These are phyloP conservation scores for Cinara cedri DNA, from an alignment of 2,888 invertebrate genomes.

Conservation along the genomic window DNA sequence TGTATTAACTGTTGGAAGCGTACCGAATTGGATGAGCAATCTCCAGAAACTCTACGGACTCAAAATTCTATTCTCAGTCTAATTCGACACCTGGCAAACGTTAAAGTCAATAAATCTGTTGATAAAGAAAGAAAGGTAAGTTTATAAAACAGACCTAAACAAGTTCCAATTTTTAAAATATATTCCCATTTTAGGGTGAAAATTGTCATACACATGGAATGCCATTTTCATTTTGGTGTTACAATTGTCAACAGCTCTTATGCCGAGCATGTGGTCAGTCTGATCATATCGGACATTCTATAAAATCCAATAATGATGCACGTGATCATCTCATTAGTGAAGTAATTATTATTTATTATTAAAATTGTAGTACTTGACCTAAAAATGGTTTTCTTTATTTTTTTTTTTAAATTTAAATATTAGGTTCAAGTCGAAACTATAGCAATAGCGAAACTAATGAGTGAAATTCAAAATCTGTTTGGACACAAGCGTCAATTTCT, in stretches of 20 bases:
- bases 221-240: slow-evolving; percentile 76
- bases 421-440: slow-evolving; percentile 71
- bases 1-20: slow-evolving; percentile 79
- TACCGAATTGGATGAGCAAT: slow-evolving; percentile 73
- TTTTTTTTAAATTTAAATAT: no score
- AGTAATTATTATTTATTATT: slow-evolving; percentile 61
- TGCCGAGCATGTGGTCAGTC: slow-evolving; percentile 74
- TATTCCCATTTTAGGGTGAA: slow-evolving; percentile 63
- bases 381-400: neutral
- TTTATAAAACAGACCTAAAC: neutral
- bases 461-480: slow-evolving; percentile 74
- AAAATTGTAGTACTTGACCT: neutral
- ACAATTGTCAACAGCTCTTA: slow-evolving; percentile 70
- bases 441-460: slow-evolving; percentile 73
- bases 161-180: neutral
- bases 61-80: slow-evolving; percentile 73
- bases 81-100: slow-evolving; percentile 68
- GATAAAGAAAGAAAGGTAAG: slow-evolving; percentile 65
- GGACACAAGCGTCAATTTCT: slow-evolving; percentile 75
- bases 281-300: slow-evolving; percentile 72
- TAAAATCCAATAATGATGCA: slow-evolving; percentile 73
- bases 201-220: slow-evolving; percentile 76
- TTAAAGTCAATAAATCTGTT: slow-evolving; percentile 63
- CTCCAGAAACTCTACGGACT: slow-evolving; percentile 73
- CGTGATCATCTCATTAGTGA: slow-evolving; percentile 72